Evolutionary conservation across 2,797 vertebrate species (phyloP).

Genomic region (Stomatorhinus walkeri): DNA sequence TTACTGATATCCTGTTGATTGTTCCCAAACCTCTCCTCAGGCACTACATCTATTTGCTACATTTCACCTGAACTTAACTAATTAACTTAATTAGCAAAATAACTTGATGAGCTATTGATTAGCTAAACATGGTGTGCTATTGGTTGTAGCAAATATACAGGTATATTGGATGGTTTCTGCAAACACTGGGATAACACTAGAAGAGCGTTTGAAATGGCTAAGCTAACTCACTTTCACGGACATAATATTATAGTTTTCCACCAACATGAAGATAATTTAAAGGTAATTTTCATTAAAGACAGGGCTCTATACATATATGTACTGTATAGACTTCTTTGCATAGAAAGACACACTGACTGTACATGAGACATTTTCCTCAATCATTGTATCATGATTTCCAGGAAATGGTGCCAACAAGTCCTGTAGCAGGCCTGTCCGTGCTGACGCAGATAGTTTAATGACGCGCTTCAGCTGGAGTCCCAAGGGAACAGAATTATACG

Average conservation of each 20-base stretch:
- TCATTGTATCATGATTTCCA: not conserved
- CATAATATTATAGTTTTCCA: not conserved
- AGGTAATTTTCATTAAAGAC: not conserved
- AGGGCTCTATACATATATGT: not conserved
- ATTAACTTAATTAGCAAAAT: not conserved
- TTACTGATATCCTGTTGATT: not conserved
- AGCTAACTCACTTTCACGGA: not conserved
- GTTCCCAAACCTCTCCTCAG: not conserved
- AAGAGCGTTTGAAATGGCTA: not conserved
- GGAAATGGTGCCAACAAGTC: not conserved
- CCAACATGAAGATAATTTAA: not conserved
- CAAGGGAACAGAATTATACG: not conserved
- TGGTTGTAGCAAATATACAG: not conserved
- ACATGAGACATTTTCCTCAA: not conserved
- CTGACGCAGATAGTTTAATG: not conserved
- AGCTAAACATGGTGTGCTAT: not conserved
- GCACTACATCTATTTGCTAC: not conserved
- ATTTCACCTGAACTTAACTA: not conserved
- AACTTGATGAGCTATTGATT: not conserved
- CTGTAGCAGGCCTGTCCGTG: not conserved
- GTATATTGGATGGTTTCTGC: not conserved
- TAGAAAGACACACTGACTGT: not conserved
- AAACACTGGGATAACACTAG: not conserved
- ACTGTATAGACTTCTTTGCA: not conserved
- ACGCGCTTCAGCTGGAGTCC: not conserved